A percentile compares a stretch with the other conserved stretches of the same genome.
phyloP scores from a whole-genome alignment of 2,888 invertebrate species.

The Luperina testacea region DNA sequence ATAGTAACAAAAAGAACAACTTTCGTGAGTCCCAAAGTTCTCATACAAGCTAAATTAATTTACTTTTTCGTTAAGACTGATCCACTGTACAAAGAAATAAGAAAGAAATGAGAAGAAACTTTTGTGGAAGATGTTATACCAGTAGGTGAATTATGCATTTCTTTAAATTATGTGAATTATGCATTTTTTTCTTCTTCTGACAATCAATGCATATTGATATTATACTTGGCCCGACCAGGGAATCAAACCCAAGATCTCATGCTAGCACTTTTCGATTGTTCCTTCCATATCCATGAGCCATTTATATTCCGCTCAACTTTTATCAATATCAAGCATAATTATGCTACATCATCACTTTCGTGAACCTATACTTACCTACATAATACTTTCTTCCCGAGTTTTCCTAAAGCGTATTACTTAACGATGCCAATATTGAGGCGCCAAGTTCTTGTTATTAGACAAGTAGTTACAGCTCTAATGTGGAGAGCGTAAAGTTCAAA shows the following conservation, averaged over 20 bases:
- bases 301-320: conserved; percentile 19
- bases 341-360: conserved; percentile 25
- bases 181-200: background rate
- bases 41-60: conserved; percentile 32
- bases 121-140: background rate
- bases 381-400: conserved; percentile 2
- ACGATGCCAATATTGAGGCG: background rate
- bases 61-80: conserved; percentile 23
- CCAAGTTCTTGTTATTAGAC: background rate
- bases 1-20: conserved; percentile 5
- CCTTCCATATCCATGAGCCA: conserved; percentile 18
- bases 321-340: conserved; percentile 18
- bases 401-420: background rate
- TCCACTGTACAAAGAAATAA: background rate
- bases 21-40: conserved; percentile 16
- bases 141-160: conserved; percentile 14
- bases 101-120: background rate
- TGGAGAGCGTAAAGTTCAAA: background rate
- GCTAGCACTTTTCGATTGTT: background rate
- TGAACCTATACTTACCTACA: background rate
- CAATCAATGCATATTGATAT: too few species aligned
- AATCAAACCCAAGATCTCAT: background rate
- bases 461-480: background rate
- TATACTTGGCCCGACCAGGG: too few species aligned
- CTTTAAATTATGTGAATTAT: conserved; percentile 19